Evolutionary conservation across 2,113 vertebrate species (phyloP), one percentile per base, ranked within the genome.

Genomic region (Corythornis madagascariensis): DNA sequence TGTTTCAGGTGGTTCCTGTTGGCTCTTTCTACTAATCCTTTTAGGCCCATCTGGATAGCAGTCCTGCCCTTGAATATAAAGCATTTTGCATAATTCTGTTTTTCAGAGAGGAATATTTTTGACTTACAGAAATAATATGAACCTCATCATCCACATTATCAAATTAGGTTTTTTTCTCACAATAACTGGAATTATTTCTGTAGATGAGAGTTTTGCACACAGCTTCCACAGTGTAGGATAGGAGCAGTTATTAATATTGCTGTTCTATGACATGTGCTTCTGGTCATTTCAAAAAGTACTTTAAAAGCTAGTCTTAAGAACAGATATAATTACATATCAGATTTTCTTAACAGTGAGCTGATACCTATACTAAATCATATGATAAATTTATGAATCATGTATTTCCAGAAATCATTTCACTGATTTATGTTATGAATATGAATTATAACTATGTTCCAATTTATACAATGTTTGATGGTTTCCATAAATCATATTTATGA

Each of bases 381-480:
- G 19, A 71, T 42, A 83, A 18, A 18, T 76, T 82, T 88, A 88
- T 91, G 89, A 96, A 89, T 88, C 55, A 71, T 65, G 8, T 22
- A 83, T 92, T 66, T 93, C 81, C 88, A 90, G 29, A 89, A 86
- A 45, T 74, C 4, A 84, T 84, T 77, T 83, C 35, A 92, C 13
- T 76, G 47, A 86, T 93, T 88, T 89, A 71, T 78, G 53, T 82
- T 56, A 50, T 40, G 12, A 86, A 55, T 88, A 71, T 92, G 70
- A 93, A 93, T 84, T 90, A 91, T 88, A 90, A 74, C 31, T 77
- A 42, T 43, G 28, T 88, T 88, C 21, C 47, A 69, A 57, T 92
- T 92, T 89, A 92, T 81, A 85, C 16, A 61, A 78, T 65, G 16
- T 45, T 92, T 93, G 64, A 91, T 92, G 31, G n/a, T 72, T 96